phyloP scores from a whole-genome alignment of 2,113 vertebrate genomes.

The Glaucidium brasilianum region DNA sequence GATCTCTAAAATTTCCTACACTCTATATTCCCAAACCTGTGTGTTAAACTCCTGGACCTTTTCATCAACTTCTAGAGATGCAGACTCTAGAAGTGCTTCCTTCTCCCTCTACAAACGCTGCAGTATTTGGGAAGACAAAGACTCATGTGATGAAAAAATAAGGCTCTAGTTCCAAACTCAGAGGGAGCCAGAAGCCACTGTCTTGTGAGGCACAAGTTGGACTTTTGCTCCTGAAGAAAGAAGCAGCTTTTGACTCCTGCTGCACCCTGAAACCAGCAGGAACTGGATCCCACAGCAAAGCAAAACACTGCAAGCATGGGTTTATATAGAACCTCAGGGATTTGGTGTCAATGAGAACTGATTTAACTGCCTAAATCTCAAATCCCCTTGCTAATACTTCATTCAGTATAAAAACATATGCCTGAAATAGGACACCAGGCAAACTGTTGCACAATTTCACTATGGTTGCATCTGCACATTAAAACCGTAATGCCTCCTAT shows the following conservation, averaged over 20 bases:
- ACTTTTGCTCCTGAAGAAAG: not conserved
- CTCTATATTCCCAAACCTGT: not conserved
- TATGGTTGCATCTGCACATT: conserved; percentile 35
- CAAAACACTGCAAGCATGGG: not conserved
- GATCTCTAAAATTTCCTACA: not conserved
- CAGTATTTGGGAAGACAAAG: not conserved
- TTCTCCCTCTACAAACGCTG: not conserved
- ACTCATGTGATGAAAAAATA: not conserved
- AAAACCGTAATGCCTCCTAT: not conserved
- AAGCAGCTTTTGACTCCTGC: conserved; percentile 1
- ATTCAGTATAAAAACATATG: not conserved
- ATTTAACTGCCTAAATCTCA: conserved; percentile 2
- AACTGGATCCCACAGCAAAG: not conserved
- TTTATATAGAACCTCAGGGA: not conserved
- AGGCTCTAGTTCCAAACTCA: not conserved
- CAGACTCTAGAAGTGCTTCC: not conserved
- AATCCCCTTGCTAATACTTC: not conserved
- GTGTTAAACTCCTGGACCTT: not conserved
- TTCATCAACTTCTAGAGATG: not conserved
- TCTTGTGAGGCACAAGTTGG: not conserved
- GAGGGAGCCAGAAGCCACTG: not conserved
- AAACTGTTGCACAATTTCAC: not conserved
- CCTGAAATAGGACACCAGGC: conserved; percentile 1
- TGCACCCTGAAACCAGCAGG: conserved; percentile 27
- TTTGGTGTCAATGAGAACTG: not conserved